Evolutionary conservation across 1,140 invertebrate genomes (phyloP).

Genomic region (Rhynchophorus ferrugineus): DNA sequence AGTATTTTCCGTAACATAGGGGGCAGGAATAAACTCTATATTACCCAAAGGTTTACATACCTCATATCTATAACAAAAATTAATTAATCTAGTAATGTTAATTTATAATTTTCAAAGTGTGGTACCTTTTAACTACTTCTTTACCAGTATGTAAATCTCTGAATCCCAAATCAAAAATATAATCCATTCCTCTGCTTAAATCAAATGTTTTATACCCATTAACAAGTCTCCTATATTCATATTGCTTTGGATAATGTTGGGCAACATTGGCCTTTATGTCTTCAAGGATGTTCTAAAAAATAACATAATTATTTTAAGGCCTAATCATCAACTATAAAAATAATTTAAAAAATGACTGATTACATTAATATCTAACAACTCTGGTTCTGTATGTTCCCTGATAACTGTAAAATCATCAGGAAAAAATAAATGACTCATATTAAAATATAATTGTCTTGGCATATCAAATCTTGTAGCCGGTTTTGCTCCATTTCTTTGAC

Average conservation of each 20-base stretch:
- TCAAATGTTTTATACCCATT: slow-evolving; percentile 84
- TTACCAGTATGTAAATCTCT: slow-evolving; percentile 34
- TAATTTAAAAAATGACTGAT: background rate
- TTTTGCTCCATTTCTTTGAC: slow-evolving; percentile 59
- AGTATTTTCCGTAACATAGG: slow-evolving; percentile 86
- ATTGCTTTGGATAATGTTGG: slow-evolving; percentile 46
- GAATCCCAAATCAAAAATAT: slow-evolving; percentile 65
- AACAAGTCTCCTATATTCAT: slow-evolving; percentile 53
- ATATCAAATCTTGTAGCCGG: slow-evolving; percentile 78
- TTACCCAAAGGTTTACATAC: slow-evolving; percentile 72
- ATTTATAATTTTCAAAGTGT: background rate
- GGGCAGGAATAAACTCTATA: slow-evolving; percentile 77
- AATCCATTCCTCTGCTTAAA: slow-evolving; percentile 80
- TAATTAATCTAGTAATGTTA: slow-evolving; percentile 3
- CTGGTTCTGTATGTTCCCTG: slow-evolving; percentile 49
- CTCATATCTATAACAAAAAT: slow-evolving; percentile 47
- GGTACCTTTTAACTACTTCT: slow-evolving; percentile 41
- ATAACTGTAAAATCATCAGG: slow-evolving; percentile 59
- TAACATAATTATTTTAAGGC: slow-evolving; percentile 8
- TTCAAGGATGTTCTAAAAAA: slow-evolving; percentile 53
- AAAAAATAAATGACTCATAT: slow-evolving; percentile 70
- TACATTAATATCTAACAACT: slow-evolving; percentile 57
- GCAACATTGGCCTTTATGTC: slow-evolving; percentile 50
- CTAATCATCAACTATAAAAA: slow-evolving; percentile 11
- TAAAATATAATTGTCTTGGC: slow-evolving; percentile 76